phyloP scores from a whole-genome alignment of 1,140 invertebrate species.

The Brachionus calyciflorus region DNA sequence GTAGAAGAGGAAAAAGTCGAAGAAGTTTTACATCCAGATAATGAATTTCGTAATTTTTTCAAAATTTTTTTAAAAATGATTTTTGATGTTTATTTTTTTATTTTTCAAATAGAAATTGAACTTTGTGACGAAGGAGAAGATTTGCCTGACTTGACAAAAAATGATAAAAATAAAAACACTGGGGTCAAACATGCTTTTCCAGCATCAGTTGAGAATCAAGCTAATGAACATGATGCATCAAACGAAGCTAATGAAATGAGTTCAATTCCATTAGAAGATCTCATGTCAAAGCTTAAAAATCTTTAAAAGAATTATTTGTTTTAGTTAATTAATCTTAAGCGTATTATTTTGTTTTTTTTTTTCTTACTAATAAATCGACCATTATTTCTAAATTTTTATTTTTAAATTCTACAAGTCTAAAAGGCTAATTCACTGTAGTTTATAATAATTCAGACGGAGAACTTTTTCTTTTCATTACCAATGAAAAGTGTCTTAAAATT shows the following conservation, averaged over 20 bases:
- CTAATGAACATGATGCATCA: neutral
- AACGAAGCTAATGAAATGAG: conserved; percentile 1
- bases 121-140: conserved; percentile 45
- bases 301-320: neutral
- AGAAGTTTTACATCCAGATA: conserved; percentile 37
- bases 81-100: neutral
- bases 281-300: conserved; percentile 43
- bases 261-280: conserved; percentile 31
- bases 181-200: conserved; percentile 12
- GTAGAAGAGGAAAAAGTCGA: neutral
- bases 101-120: conserved; percentile 21
- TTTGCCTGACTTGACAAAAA: conserved; percentile 22
- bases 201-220: conserved; percentile 6
- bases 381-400: no score
- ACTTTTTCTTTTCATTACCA: no score
- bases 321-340: no score
- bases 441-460: no score
- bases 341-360: no score
- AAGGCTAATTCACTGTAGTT: no score
- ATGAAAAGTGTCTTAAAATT: no score
- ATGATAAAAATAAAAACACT: neutral
- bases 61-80: neutral
- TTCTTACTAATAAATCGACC: no score
- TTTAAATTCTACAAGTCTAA: no score
- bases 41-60: conserved; percentile 30